A percentile compares a stretch with the other conserved stretches of the same genome.
Conservation (phyloP, 2,888 invertebrate genomes). For the Byasa hedistus region DNA sequence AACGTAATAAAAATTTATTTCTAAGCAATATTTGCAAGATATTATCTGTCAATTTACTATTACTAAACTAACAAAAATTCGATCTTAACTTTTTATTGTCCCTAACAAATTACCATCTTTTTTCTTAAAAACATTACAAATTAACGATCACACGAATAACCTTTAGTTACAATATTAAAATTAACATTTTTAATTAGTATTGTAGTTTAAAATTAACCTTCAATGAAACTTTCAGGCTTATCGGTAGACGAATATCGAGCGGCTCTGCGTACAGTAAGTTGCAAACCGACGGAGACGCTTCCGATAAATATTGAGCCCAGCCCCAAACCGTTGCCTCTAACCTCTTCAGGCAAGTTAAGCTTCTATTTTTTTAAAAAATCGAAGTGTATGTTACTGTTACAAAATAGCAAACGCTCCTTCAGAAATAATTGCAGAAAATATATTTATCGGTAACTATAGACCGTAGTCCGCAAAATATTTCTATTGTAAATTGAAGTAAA, state of each 20-base stretch:
- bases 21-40: too few relatives aligned
- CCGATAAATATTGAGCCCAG: conserved; percentile 63
- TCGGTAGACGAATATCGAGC: conserved; percentile 60
- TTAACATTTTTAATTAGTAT: not conserved
- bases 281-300: conserved; percentile 53
- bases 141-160: not conserved
- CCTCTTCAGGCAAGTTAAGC: conserved; percentile 56
- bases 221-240: conserved; percentile 48
- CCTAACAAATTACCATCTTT: not conserved
- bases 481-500: too few relatives aligned
- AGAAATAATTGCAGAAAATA: too few relatives aligned
- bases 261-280: conserved; percentile 58
- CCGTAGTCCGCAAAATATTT: too few relatives aligned
- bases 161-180: too few relatives aligned
- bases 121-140: not conserved
- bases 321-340: conserved; percentile 58
- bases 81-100: too few relatives aligned
- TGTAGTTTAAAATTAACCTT: not conserved
- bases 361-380: not conserved
- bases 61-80: too few relatives aligned
- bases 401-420: too few relatives aligned
- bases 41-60: too few relatives aligned
- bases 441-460: too few relatives aligned
- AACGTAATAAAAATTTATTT: too few relatives aligned
- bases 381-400: not conserved